phyloP scores from a whole-genome alignment of 2,797 vertebrate genomes.

The Mormyrus proboscirostris region DNA sequence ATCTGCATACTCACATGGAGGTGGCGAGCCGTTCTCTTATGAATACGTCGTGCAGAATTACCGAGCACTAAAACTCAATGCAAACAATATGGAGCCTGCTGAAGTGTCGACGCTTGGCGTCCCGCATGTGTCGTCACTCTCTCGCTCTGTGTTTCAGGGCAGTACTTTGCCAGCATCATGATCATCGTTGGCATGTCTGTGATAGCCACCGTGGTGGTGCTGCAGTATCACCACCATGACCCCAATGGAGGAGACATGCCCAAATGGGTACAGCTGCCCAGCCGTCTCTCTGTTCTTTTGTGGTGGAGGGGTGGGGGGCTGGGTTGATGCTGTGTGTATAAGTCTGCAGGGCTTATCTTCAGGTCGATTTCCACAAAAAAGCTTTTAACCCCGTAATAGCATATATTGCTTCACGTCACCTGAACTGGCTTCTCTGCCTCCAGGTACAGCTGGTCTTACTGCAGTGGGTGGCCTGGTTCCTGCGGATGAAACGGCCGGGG shows the following conservation, averaged over 20 bases:
- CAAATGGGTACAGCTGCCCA: conserved; percentile 63
- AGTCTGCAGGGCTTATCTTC: neutral
- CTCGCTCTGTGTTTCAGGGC: conserved; percentile 51
- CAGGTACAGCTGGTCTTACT: conserved; percentile 65
- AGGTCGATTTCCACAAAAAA: neutral
- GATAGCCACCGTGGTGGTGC: conserved; percentile 67
- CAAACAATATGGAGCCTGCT: neutral
- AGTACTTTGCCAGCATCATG: conserved; percentile 78
- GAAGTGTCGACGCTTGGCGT: neutral
- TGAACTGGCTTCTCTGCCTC: neutral
- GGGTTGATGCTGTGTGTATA: neutral
- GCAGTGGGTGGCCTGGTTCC: conserved; percentile 71
- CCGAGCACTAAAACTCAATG: neutral
- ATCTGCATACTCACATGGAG: neutral
- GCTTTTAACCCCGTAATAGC: neutral
- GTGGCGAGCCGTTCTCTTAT: neutral
- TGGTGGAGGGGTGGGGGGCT: neutral
- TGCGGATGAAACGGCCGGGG: conserved; percentile 70
- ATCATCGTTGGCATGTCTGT: conserved; percentile 75
- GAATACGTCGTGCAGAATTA: neutral
- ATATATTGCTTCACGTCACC: neutral
- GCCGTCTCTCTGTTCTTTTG: conserved; percentile 15
- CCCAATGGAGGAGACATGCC: conserved; percentile 70
- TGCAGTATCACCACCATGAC: conserved; percentile 74
- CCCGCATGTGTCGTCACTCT: neutral